These are phyloP conservation scores for Elephantulus edwardii DNA, from an alignment of 2,113 vertebrate species.

Conservation along the genomic window DNA sequence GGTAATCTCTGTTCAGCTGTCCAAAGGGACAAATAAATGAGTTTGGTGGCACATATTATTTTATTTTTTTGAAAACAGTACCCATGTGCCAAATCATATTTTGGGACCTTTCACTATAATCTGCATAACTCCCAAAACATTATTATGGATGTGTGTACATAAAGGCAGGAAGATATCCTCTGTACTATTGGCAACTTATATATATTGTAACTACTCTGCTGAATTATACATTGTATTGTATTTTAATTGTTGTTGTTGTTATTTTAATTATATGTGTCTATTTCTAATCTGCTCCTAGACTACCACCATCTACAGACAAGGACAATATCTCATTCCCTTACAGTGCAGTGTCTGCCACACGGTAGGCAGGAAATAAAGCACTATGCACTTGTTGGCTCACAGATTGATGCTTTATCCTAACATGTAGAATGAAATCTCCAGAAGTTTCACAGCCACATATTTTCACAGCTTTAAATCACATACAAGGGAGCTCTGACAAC, in stretches of 20 bases:
- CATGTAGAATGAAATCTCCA: neutral
- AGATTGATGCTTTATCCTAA: slow-evolving; percentile 7
- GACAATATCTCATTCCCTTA: neutral
- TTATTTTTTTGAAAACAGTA: neutral
- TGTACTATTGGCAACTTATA: neutral
- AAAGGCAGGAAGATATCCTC: neutral
- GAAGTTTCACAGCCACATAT: neutral
- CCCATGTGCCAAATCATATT: neutral
- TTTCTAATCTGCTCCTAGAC: neutral
- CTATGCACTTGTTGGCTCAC: neutral
- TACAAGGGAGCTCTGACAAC: too few relatives aligned
- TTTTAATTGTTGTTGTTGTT: neutral
- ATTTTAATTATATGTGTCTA: too few relatives aligned
- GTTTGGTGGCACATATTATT: neutral
- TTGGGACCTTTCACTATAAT: neutral
- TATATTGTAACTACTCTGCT: neutral
- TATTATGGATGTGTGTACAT: neutral
- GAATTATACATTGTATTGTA: neutral
- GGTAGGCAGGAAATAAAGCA: neutral
- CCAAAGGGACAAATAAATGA: neutral
- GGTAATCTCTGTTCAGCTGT: neutral
- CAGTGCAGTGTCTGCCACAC: neutral
- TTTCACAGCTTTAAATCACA: neutral
- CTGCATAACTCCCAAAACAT: neutral
- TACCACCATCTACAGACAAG: neutral